These are phyloP conservation scores for Mareca penelope DNA, from an alignment of 2,797 vertebrate species.

Conservation along the genomic window DNA sequence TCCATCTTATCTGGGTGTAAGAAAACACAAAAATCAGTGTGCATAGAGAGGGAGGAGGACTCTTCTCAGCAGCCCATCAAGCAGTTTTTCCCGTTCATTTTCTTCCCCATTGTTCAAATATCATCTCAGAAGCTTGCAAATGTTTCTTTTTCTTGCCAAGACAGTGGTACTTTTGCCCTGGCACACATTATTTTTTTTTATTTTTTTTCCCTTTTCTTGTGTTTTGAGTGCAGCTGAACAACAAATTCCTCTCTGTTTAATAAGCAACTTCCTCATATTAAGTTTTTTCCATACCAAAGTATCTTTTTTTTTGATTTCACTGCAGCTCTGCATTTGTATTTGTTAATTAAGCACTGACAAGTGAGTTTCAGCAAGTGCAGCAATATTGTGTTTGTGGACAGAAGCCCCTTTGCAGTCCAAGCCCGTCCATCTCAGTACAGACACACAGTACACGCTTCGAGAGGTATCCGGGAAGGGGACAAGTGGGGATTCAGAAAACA, in stretches of 20 bases:
- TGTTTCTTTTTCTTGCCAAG: slow-evolving; percentile 62
- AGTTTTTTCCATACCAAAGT: not conserved
- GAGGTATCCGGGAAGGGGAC: not conserved
- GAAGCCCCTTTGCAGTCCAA: not conserved
- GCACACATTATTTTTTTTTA: slow-evolving; percentile 44
- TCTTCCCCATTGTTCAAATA: slow-evolving; percentile 50
- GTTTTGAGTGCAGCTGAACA: slow-evolving; percentile 67
- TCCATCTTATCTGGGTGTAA: not conserved
- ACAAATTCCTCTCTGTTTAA: slow-evolving; percentile 50
- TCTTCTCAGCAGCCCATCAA: slow-evolving; percentile 28
- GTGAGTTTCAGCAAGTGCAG: not conserved
- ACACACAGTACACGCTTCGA: accelerated
- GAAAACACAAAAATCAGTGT: slow-evolving; percentile 11
- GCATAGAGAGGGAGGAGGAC: not conserved
- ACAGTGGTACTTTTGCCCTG: slow-evolving; percentile 56
- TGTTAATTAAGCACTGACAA: slow-evolving; percentile 15
- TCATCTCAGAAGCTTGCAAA: slow-evolving; percentile 54
- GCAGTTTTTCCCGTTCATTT: slow-evolving; percentile 52
- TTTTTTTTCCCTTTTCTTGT: slow-evolving; percentile 11
- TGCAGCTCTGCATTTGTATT: slow-evolving; percentile 4
- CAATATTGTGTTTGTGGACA: not conserved
- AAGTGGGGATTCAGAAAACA: not conserved
- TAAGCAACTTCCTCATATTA: slow-evolving; percentile 45
- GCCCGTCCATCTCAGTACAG: not conserved
- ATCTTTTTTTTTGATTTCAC: not conserved